phyloP scores from a whole-genome alignment of 1,140 invertebrate species.

The Bombus vancouverensis region DNA sequence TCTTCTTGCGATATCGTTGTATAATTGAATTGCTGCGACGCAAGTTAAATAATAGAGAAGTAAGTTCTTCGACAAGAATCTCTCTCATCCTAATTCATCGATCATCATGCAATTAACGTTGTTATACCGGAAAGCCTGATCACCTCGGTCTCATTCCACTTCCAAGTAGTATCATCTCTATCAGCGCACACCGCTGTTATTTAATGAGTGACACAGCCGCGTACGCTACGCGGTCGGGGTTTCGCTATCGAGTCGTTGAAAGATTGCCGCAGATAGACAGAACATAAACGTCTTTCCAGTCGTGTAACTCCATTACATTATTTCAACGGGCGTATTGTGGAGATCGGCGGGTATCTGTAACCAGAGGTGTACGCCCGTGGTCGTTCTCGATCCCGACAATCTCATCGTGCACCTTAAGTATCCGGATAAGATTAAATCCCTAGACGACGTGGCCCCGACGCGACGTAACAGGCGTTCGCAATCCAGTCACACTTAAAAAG shows the following conservation, averaged over 20 bases:
- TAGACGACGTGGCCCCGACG: slow-evolving; percentile 44
- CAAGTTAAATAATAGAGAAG: too few species aligned
- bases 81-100: not conserved
- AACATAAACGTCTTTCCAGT: not conserved
- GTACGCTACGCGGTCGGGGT: not conserved
- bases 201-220: not conserved
- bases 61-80: not conserved
- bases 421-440: slow-evolving; percentile 69
- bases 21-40: not conserved
- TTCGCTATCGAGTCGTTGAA: not conserved
- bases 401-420: slow-evolving; percentile 59
- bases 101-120: not conserved
- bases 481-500: slow-evolving; percentile 72
- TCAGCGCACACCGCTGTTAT: not conserved
- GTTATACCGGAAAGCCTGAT: not conserved
- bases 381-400: slow-evolving; percentile 55
- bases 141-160: not conserved
- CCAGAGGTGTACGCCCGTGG: slow-evolving; percentile 9
- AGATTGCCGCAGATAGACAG: not conserved
- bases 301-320: not conserved
- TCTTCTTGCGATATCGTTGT: not conserved
- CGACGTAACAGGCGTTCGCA: slow-evolving; percentile 64
- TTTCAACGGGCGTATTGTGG: slow-evolving; percentile 11
- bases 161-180: not conserved
- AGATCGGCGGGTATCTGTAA: not conserved